Percentiles rank a stretch among this genome's conserved stretches.
These are phyloP conservation scores for Eucidaris tribuloides DNA, from an alignment of 35 echinoderm and acorn worm genomes.

Conservation along the genomic window DNA sequence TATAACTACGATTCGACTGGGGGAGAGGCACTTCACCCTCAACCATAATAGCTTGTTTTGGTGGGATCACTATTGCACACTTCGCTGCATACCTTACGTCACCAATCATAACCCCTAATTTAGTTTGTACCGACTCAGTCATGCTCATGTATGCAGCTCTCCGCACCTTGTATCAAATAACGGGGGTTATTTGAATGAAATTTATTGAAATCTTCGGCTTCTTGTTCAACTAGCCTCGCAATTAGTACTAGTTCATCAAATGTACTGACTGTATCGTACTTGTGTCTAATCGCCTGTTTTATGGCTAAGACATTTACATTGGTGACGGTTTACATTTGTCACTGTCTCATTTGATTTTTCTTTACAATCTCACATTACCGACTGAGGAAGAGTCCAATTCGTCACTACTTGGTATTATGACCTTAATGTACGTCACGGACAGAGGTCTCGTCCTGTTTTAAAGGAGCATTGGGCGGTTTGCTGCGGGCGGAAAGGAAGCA, in stretches of 20 bases:
- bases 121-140: background rate
- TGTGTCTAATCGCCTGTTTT: background rate
- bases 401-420: too few relatives aligned
- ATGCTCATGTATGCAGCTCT: background rate
- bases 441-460: background rate
- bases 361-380: too few relatives aligned
- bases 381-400: too few relatives aligned
- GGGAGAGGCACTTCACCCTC: background rate
- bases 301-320: background rate
- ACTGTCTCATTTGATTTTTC: too few relatives aligned
- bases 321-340: background rate
- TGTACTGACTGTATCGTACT: background rate
- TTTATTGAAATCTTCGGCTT: background rate
- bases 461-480: background rate
- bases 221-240: background rate
- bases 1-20: background rate
- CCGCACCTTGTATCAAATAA: background rate
- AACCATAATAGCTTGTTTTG: background rate
- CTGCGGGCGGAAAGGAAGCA: background rate
- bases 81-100: background rate
- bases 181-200: constrained; percentile 1
- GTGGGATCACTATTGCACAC: background rate
- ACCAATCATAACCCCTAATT: background rate
- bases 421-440: background rate
- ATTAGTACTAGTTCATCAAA: background rate